Conservation (phyloP, 2,113 vertebrate genomes). For the Crocuta crocuta region DNA sequence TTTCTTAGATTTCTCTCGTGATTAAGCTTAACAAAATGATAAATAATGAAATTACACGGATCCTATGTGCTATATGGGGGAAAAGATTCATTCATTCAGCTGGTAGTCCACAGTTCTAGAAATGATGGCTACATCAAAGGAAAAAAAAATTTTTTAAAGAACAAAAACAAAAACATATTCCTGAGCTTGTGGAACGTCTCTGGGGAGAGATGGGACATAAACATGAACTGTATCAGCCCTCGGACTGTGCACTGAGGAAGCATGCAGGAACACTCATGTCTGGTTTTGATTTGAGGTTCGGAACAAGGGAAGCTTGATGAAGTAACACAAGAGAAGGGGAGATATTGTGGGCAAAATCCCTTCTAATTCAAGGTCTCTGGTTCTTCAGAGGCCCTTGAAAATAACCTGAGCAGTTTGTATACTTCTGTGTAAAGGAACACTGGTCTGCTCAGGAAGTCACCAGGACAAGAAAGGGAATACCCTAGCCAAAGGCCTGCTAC, state of each 20-base stretch:
- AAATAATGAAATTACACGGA: background rate
- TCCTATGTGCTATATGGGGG: background rate
- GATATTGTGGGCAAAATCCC: background rate
- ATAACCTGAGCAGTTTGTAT: background rate
- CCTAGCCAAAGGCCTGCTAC: background rate
- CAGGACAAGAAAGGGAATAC: background rate
- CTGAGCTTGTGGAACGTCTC: background rate
- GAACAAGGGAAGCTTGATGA: background rate
- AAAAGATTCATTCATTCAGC: background rate
- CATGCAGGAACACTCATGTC: background rate
- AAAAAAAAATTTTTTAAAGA: background rate
- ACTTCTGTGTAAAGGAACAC: background rate
- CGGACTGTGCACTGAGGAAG: background rate
- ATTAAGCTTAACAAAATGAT: background rate
- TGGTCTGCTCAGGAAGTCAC: background rate
- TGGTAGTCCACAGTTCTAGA: background rate
- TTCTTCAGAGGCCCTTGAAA: background rate
- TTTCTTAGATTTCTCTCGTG: background rate
- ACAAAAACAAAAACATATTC: background rate
- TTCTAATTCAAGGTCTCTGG: background rate
- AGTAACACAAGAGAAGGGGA: background rate
- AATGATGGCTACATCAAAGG: background rate
- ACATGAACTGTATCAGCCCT: background rate
- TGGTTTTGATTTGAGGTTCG: background rate
- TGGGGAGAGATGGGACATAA: background rate